Evolutionary conservation across 2,113 vertebrate genomes (phyloP), one percentile per base, ranked within the genome.

Genomic region (Datnioides undecimradiatus): DNA sequence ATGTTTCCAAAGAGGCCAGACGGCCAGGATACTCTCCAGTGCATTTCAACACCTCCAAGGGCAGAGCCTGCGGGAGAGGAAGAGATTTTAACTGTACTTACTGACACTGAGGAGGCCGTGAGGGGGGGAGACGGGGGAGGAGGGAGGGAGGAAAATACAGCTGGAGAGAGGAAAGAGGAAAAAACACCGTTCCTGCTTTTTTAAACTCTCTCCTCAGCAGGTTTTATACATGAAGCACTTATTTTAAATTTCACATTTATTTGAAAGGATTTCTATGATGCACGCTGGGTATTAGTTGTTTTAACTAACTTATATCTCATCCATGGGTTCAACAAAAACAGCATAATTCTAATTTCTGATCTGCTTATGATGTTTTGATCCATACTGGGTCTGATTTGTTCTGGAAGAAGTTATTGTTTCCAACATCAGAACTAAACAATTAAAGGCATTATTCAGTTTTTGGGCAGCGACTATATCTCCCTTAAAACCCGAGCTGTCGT

Each of bases 31-130:
- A 23, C 43, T 68, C 51, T 60, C 54, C 33, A 23, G 64, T 33
- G 73, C 60, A 33, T 54, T 64, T 41, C 21, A 52, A 8, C 48
- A 52, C 13, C 52, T 48, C 17, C 16, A 14, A 68, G 63, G 43
- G 63, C 31, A 58, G 41, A 17, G 46, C 40, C 40, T 48, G 9
- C 5, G 31, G 51, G 29, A 27, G 8, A 33, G 33, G n/a, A 49
- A 17, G 21, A 70, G 36, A 36, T 36, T 19, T 51, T 11, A 63
- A 55, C 66, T 40, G 17, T 29, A 31, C 54, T 59, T 23, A 48
- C 41, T 40, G 23, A 46, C 63, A n/a, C 17, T 10, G 16, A 66
- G 31, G 51, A 36, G n/a, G 40, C 16, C 23, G 10, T 4, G 19
- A 3, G 23, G 6, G 6, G 8, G 13, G 4, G 8, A 46, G 8